A percentile compares a stretch with the other conserved stretches of the same genome.
phyloP scores from a whole-genome alignment of 2,888 invertebrate genomes.

The Drosophila austrosaltans region DNA sequence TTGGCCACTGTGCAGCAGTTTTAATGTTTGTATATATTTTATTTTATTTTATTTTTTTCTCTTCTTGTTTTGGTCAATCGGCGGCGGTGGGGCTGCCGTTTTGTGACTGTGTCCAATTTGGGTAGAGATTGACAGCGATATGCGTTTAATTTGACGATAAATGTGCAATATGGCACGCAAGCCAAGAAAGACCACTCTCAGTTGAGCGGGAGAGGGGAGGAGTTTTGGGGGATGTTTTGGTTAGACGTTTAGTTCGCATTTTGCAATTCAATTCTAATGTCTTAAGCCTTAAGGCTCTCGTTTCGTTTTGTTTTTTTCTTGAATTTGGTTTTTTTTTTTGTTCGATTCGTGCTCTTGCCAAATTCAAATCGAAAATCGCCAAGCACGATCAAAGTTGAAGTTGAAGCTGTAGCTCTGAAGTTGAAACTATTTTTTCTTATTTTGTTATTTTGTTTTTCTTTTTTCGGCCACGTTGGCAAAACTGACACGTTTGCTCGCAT shows the following conservation, averaged over 20 bases:
- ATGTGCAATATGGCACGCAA: slow-evolving; percentile 62
- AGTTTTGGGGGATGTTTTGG: background rate
- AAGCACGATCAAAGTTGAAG: slow-evolving; percentile 61
- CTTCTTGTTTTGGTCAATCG: slow-evolving; percentile 26
- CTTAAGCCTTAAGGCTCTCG: slow-evolving; percentile 41
- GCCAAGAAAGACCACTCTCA: slow-evolving; percentile 34
- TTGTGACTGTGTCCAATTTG: slow-evolving; percentile 58
- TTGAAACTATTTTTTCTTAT: slow-evolving; percentile 3
- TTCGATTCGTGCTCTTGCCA: slow-evolving; percentile 71
- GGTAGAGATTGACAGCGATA: slow-evolving; percentile 59
- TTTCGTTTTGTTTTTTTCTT: background rate
- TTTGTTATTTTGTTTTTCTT: slow-evolving; percentile 20
- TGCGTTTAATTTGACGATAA: slow-evolving; percentile 62
- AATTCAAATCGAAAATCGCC: slow-evolving; percentile 66
- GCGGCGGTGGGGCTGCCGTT: slow-evolving; percentile 46
- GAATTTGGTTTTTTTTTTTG: background rate
- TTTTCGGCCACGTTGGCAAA: slow-evolving; percentile 62
- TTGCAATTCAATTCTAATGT: slow-evolving; percentile 60
- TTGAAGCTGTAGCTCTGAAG: slow-evolving; percentile 21
- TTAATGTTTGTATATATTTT: background rate
- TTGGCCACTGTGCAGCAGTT: slow-evolving; percentile 32
- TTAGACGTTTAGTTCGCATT: slow-evolving; percentile 21
- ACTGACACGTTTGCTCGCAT: slow-evolving; percentile 81
- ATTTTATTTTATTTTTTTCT: background rate
- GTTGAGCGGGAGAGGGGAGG: too few species aligned